Conservation (phyloP, 2,888 invertebrate genomes). For the Neria commutata region DNA sequence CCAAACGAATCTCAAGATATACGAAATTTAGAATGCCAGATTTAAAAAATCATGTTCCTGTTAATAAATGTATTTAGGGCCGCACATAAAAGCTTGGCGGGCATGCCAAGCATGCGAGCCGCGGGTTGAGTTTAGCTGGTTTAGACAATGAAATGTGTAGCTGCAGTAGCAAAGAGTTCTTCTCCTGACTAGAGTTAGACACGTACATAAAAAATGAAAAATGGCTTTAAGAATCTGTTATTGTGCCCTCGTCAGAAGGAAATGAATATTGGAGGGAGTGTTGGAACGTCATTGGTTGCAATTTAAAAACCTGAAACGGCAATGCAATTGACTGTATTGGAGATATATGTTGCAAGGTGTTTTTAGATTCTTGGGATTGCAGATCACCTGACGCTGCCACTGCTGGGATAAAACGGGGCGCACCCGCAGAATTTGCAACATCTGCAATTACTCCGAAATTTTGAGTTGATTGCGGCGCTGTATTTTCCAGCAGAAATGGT, state of each 20-base stretch:
- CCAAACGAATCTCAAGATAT: no score
- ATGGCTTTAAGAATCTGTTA: no score
- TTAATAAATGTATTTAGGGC: no score
- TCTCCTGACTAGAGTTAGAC: no score
- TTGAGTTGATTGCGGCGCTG: constrained; percentile 31
- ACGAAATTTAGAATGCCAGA: no score
- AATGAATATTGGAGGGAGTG: constrained; percentile 39
- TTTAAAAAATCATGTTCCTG: no score
- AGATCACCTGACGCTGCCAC: constrained; percentile 20
- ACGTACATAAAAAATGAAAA: no score
- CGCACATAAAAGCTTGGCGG: no score
- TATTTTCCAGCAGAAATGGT: constrained; percentile 27
- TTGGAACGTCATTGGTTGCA: constrained; percentile 54
- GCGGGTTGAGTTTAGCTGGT: no score
- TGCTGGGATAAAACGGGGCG: constrained; percentile 14
- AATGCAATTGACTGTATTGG: constrained; percentile 41
- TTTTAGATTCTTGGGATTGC: constrained; percentile 40
- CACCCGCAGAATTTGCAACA: constrained; percentile 22
- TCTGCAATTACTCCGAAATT: constrained; percentile 38
- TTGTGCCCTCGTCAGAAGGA: constrained; percentile 14
- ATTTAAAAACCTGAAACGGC: constrained; percentile 51
- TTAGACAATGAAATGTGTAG: no score
- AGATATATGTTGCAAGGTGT: constrained; percentile 39
- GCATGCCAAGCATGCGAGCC: no score
- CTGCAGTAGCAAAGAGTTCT: no score